Base-by-base conservation (phyloP, 2,113 vertebrate genomes). In the Camarhynchus parvulus region DNA sequence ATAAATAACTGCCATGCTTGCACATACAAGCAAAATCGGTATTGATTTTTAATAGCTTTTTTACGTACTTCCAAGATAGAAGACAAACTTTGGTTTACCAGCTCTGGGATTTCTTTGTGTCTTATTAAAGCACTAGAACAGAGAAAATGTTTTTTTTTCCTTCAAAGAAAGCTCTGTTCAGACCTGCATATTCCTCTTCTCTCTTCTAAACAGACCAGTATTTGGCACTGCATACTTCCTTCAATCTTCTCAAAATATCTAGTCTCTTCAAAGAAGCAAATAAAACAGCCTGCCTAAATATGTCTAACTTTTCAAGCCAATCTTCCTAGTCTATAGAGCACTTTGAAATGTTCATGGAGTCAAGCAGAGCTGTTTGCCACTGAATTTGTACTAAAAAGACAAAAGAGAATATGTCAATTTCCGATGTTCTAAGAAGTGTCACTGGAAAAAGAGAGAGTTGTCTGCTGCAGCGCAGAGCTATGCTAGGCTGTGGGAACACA, bases 361-460 rank as follows among this genome's bases (percentile, higher is more conserved):
- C 94, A 97, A 96, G 97, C 95, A 92, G 82, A 94, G 76, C 79
- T 96, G 83, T 97, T 98, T 98, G 90, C 89, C 94, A 96, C 91
- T 74, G 92, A 95, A 95, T 95, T 64, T 46, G 62, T 96, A 94
- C 96, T 95, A 93, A 97, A 97, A 96, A 96, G 94, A 97, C 94
- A 94, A 96, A 97, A 96, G 95, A 84, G 90, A 97, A 93, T 63
- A 86, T 93, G 96, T 92, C 97, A 97, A 93, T 96, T 97, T 97
- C 87, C 96, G 77, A 96, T 88, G 91, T 93, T 97, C 94, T 97
- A 83, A 97, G 89, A 96, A 70, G 37, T 95, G 88, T 97, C 96
- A 95, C 47, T 83, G 72, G 94, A 70, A 96, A 94, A 90, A 85
- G 76, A 96, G 79, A 91, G 91, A 75, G 91, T 96, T 94, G 90